phyloP scores from a whole-genome alignment of 2,888 invertebrate genomes.

The Pegoplata infirma region DNA sequence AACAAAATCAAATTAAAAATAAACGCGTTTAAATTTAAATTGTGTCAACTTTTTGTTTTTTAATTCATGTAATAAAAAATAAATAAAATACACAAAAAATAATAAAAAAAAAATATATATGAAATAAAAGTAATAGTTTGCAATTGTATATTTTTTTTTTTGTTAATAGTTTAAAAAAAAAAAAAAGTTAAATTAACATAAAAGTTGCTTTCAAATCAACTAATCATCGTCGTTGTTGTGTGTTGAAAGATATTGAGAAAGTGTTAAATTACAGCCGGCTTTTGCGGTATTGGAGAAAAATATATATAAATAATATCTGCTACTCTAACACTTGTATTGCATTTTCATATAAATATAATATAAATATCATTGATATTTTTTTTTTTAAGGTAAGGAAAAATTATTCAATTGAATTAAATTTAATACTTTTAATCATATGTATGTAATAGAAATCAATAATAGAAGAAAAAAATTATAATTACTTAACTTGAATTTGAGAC shows the following conservation, averaged over 20 bases:
- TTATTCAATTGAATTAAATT: conserved; percentile 21
- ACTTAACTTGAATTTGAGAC: too few species aligned
- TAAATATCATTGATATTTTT: conserved; percentile 32
- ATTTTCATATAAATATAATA: too few species aligned
- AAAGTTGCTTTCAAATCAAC: conserved; percentile 20
- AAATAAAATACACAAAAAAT: background rate
- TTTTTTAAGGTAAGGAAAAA: conserved; percentile 49
- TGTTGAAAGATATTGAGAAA: conserved; percentile 48
- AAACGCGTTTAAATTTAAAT: background rate
- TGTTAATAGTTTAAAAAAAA: too few species aligned
- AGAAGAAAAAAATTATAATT: conserved; percentile 36
- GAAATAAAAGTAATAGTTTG: background rate
- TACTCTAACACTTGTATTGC: background rate
- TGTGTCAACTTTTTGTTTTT: background rate
- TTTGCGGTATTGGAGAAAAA: conserved; percentile 48
- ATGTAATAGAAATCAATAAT: too few species aligned
- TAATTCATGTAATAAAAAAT: conserved; percentile 3
- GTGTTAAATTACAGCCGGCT: conserved; percentile 62
- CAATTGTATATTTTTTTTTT: background rate
- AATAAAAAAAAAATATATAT: conserved; percentile 14
- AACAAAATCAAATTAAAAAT: too few species aligned
- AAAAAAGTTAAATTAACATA: conserved; percentile 30
- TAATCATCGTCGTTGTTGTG: conserved; percentile 4
- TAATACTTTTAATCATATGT: background rate
- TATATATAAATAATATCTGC: background rate